Conservation (phyloP, 1,140 invertebrate species). For the Chlorops oryzae region DNA sequence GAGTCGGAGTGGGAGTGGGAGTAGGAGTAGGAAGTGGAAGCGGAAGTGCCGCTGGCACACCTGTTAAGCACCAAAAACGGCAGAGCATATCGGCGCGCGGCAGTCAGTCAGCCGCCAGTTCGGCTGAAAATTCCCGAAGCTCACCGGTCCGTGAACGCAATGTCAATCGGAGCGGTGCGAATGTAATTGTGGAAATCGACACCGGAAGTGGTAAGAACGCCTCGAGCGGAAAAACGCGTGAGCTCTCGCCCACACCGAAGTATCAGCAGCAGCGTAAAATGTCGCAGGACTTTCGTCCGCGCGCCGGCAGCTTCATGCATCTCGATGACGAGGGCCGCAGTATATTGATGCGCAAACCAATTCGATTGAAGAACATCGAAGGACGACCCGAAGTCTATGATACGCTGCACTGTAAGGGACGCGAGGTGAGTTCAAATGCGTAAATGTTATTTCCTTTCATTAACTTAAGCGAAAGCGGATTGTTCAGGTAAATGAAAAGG, state of each 20-base stretch:
- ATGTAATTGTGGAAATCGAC: constrained; percentile 33
- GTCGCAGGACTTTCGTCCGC: constrained; percentile 44
- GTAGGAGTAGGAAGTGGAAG: constrained; percentile 1
- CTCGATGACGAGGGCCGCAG: constrained; percentile 42
- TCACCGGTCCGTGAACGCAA: constrained; percentile 11
- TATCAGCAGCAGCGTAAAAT: constrained; percentile 42
- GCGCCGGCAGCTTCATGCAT: constrained; percentile 44
- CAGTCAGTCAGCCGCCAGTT: not conserved
- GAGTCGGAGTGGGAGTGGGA: constrained; percentile 16
- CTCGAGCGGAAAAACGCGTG: constrained; percentile 30
- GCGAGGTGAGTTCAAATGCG: constrained; percentile 47
- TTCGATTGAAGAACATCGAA: constrained; percentile 56
- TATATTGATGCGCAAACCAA: constrained; percentile 52
- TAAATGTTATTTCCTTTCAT: too few species aligned
- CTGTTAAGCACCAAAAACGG: constrained; percentile 33
- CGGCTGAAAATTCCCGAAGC: not conserved
- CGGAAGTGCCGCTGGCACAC: constrained; percentile 18
- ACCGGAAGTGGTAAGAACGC: not conserved
- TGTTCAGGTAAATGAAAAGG: not conserved
- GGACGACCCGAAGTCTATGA: constrained; percentile 58
- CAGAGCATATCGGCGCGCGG: constrained; percentile 31
- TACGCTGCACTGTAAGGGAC: constrained; percentile 53
- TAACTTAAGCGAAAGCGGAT: not conserved
- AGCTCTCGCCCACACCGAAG: constrained; percentile 45
- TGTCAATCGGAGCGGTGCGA: constrained; percentile 28